A percentile compares a stretch with the other conserved stretches of the same genome.
Evolutionary conservation across 2,113 vertebrate genomes (phyloP).

Genomic region (Piprites chloris): DNA sequence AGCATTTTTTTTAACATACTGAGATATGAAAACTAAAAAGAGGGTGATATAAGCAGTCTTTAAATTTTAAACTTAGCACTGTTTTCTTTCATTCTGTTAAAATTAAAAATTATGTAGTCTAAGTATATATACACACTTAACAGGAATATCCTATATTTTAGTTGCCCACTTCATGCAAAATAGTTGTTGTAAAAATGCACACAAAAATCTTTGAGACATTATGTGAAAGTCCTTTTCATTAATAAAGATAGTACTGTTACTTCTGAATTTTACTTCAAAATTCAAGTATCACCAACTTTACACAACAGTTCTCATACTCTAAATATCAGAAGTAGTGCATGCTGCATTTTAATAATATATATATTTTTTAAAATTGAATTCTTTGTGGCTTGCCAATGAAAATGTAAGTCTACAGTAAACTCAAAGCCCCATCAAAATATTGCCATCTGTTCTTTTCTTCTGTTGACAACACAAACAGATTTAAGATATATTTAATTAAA

Average conservation of each 20-base stretch:
- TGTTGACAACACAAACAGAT: constrained; percentile 1
- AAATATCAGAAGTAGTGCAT: not conserved
- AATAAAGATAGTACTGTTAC: not conserved
- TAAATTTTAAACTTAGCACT: not conserved
- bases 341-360: not conserved
- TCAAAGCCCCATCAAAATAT: not conserved
- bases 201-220: not conserved
- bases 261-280: not conserved
- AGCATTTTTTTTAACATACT: not conserved
- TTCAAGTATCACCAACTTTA: not conserved
- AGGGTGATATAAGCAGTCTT: not conserved
- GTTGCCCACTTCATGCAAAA: not conserved
- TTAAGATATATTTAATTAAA: constrained; percentile 54
- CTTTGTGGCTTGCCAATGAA: not conserved
- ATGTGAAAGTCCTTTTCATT: not conserved
- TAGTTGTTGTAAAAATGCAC: not conserved
- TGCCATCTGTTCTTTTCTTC: not conserved
- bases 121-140: not conserved
- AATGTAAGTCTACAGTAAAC: not conserved
- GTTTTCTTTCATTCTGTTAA: not conserved
- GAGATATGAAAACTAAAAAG: not conserved
- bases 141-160: not conserved
- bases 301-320: not conserved
- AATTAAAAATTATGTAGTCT: not conserved
- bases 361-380: not conserved